Conservation (phyloP, 2,888 invertebrate genomes). For the Falcaria lacertinaria region DNA sequence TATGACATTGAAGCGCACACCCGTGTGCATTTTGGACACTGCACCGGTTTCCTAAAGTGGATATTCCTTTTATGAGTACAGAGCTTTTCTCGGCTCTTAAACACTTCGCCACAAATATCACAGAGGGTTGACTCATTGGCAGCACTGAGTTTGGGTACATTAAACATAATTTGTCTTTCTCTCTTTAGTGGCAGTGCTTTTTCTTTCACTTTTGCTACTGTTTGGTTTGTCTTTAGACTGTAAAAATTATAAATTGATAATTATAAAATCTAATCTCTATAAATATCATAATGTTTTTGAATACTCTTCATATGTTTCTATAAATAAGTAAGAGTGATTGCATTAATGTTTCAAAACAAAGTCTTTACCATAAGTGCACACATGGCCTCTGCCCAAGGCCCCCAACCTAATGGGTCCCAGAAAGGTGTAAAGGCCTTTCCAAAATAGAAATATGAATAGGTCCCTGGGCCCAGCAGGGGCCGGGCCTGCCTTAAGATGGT, state of each 20-base stretch:
- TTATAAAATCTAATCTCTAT: no score
- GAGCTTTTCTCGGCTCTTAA: constrained; percentile 43
- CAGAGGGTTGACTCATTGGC: constrained; percentile 45
- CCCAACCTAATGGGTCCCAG: no score
- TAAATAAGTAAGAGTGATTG: no score
- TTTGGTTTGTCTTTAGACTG: constrained; percentile 39
- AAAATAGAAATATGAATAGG: no score
- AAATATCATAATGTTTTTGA: no score
- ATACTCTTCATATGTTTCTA: no score
- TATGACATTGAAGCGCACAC: constrained; percentile 46
- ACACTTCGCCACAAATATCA: constrained; percentile 60
- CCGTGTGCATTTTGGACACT: constrained; percentile 56
- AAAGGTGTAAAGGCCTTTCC: no score
- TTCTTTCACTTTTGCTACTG: constrained; percentile 16
- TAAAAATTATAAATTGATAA: constrained; percentile 16
- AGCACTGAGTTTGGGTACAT: constrained; percentile 22
- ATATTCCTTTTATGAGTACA: constrained; percentile 42
- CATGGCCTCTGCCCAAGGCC: no score
- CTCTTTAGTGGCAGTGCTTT: constrained; percentile 12
- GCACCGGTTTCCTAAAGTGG: constrained; percentile 42
- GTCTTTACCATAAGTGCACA: no score
- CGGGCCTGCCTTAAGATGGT: no score
- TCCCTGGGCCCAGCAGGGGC: no score
- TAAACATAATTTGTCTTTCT: constrained; percentile 15
- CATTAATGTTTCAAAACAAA: no score